phyloP scores from a whole-genome alignment of 2,797 vertebrate genomes.

The Anolis apletophallus region DNA sequence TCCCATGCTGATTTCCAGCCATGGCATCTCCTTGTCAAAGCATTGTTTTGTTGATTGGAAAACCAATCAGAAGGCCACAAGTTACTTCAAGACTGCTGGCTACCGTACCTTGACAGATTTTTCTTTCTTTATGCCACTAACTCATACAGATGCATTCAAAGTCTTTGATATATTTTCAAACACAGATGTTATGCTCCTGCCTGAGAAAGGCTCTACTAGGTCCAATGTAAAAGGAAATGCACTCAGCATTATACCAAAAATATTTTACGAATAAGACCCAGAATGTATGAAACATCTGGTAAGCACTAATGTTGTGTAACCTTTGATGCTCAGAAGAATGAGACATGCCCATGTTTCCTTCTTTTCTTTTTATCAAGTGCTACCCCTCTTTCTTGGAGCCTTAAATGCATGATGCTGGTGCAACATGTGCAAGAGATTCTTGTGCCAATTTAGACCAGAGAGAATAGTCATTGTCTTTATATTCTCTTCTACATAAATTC shows the following conservation, averaged over 20 bases:
- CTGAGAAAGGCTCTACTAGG: not conserved
- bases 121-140: not conserved
- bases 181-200: not conserved
- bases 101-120: not conserved
- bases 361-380: too few species aligned
- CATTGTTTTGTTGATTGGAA: not conserved
- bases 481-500: too few species aligned
- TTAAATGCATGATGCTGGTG: not conserved
- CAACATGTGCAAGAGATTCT: too few species aligned
- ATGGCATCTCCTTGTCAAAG: not conserved
- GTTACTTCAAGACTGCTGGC: not conserved
- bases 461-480: too few species aligned
- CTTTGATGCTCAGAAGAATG: not conserved
- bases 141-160: not conserved
- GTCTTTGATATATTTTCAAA: slow-evolving; percentile 18
- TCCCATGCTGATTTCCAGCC: too few species aligned
- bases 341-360: not conserved
- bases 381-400: not conserved
- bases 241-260: too few species aligned
- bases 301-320: not conserved
- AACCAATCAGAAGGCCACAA: not conserved
- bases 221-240: not conserved
- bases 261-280: not conserved
- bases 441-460: too few species aligned
- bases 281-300: not conserved